Evolutionary conservation across 2,888 invertebrate genomes (phyloP).

Genomic region (Scelioninae gen. 2): DNA sequence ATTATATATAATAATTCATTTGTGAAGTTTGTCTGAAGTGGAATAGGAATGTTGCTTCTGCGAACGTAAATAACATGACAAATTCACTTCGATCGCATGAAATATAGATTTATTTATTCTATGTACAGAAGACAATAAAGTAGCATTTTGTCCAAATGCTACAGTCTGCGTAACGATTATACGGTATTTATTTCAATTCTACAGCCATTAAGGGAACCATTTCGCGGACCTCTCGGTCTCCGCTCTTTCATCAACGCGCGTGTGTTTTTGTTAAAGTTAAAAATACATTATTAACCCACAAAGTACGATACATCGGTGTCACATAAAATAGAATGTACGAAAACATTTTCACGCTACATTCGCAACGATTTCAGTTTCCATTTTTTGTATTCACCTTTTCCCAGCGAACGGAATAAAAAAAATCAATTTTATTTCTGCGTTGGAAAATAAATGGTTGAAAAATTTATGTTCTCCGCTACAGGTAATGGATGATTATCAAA

Average conservation of each 20-base stretch:
- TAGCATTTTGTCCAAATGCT: conserved; percentile 9
- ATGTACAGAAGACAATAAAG: conserved; percentile 4
- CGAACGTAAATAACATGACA: conserved; percentile 9
- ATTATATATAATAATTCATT: background rate
- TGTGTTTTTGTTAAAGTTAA: conserved; percentile 15
- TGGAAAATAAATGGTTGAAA: too few species aligned
- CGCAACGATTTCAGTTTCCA: too few species aligned
- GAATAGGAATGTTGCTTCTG: conserved; percentile 3
- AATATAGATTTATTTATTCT: conserved; percentile 8
- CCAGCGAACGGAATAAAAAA: too few species aligned
- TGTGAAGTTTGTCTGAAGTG: background rate
- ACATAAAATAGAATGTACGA: too few species aligned
- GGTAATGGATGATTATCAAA: too few species aligned
- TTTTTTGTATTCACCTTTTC: too few species aligned
- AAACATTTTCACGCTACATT: too few species aligned
- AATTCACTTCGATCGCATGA: background rate
- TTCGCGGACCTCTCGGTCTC: conserved; percentile 56
- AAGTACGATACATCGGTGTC: conserved; percentile 18
- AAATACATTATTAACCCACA: conserved; percentile 19
- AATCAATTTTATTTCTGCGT: too few species aligned
- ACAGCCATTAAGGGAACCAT: conserved; percentile 63
- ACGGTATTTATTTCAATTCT: conserved; percentile 64
- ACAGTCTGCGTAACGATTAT: conserved; percentile 60
- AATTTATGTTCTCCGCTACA: too few species aligned
- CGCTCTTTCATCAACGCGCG: conserved; percentile 21